Percentiles rank a stretch among this genome's conserved stretches.
phyloP scores from a whole-genome alignment of 2,113 vertebrate species.

The Elgaria multicarinata region DNA sequence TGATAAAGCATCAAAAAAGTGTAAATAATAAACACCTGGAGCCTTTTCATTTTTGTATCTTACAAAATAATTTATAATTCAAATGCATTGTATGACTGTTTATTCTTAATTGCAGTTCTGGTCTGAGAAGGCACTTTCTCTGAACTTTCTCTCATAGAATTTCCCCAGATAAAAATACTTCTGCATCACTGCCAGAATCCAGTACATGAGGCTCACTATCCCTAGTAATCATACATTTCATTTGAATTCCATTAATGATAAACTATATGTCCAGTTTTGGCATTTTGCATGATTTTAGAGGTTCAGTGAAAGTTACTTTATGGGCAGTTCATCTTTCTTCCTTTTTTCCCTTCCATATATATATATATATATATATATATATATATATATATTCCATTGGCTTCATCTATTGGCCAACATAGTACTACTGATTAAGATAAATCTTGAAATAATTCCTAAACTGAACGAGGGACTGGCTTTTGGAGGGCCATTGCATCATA shows the following conservation, averaged over 20 bases:
- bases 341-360: not conserved
- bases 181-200: not conserved
- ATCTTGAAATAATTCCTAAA: not conserved
- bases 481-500: not conserved
- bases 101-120: not conserved
- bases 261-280: not conserved
- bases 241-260: not conserved
- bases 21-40: not conserved
- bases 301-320: not conserved
- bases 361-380: not conserved
- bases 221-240: not conserved
- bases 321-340: too few species aligned
- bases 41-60: not conserved
- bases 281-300: not conserved
- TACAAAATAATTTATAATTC: not conserved
- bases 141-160: not conserved
- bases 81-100: not conserved
- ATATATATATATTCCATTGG: not conserved
- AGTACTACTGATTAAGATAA: not conserved
- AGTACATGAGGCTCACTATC: not conserved
- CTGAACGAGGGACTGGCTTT: not conserved
- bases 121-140: not conserved
- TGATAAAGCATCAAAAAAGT: not conserved
- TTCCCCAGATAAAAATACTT: not conserved
- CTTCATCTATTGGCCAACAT: too few species aligned